Base-by-base conservation (phyloP, 2,797 vertebrate species). In the Thaleichthys pacificus region DNA sequence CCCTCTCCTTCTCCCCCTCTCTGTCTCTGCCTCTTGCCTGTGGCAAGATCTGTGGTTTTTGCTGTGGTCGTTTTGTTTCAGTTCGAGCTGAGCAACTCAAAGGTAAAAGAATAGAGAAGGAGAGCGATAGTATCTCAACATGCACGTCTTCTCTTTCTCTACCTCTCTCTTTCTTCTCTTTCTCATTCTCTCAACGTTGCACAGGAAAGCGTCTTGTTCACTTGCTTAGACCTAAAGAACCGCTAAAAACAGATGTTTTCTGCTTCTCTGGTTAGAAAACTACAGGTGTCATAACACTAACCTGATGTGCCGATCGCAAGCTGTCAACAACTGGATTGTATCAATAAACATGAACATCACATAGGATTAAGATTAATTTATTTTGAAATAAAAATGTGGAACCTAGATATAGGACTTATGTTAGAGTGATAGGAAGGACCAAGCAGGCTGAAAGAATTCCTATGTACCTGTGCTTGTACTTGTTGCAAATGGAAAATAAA, bases 1-100 rank as follows among this genome's bases (percentile, higher is more conserved):
- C 30, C 75, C 69, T 76, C 42, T 35, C 12, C 14, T 56, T 76
- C 58, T 58, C 19, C 26, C n/a, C 26, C 24, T 74, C 26, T 75
- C 32, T 80, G 73, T 30, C 61, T 81, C 65, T 84, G 78, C 81
- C 77, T 77, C 77, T 82, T 47, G 81, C 74, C 81, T 93, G 93
- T 32, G 92, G 92, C 91, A 62, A 26, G 5, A 70, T 85, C 75
- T 94, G 92, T 88, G 93, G 93, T 90, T 47, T 78, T 70, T 79
- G 42, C 82, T 92, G 93, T 67, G 93, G 93, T 93, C 78, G 70
- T 86, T 93, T 94, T 94, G 91, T 92, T 92, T 90, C 84, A 89
- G 89, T 74, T 82, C 76, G 58, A 80, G 81, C 84, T 79, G 83
- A 85, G 68, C 79, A 86, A 79, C 91, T 93, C 91, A 91, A 90